Conservation (phyloP, 2,888 invertebrate genomes). For the Lithosia quadra region DNA sequence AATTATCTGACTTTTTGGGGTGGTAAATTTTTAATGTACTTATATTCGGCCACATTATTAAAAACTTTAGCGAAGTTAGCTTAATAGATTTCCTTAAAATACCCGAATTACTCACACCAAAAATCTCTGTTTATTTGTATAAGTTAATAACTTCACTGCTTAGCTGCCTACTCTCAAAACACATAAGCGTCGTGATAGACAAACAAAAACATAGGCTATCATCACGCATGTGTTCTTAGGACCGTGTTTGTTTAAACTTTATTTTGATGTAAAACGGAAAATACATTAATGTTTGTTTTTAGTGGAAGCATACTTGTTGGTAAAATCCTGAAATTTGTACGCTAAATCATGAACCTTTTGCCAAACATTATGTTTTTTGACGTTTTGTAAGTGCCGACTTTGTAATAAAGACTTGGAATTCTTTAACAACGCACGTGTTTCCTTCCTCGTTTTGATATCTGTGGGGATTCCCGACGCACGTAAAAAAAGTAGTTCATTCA, state of each 20-base stretch:
- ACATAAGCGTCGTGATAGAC: slow-evolving; percentile 16
- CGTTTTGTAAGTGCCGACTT: too few species aligned
- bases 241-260: slow-evolving; percentile 20
- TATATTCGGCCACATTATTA: too few species aligned
- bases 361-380: too few species aligned
- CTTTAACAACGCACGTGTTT: too few species aligned
- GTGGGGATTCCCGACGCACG: too few species aligned
- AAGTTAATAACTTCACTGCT: slow-evolving; percentile 24
- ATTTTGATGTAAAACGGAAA: slow-evolving; percentile 16
- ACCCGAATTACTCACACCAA: background rate
- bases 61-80: too few species aligned
- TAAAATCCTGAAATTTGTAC: background rate
- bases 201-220: slow-evolving; percentile 19
- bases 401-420: too few species aligned
- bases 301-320: background rate
- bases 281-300: slow-evolving; percentile 1
- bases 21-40: too few species aligned
- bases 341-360: too few species aligned
- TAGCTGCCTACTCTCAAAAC: slow-evolving; percentile 16
- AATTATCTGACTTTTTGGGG: too few species aligned
- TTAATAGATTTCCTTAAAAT: background rate
- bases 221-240: slow-evolving; percentile 27
- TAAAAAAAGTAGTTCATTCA: too few species aligned
- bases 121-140: slow-evolving; percentile 15
- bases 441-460: too few species aligned